Base-by-base conservation (phyloP, 2,113 vertebrate genomes). In the Ginglymostoma cirratum region DNA sequence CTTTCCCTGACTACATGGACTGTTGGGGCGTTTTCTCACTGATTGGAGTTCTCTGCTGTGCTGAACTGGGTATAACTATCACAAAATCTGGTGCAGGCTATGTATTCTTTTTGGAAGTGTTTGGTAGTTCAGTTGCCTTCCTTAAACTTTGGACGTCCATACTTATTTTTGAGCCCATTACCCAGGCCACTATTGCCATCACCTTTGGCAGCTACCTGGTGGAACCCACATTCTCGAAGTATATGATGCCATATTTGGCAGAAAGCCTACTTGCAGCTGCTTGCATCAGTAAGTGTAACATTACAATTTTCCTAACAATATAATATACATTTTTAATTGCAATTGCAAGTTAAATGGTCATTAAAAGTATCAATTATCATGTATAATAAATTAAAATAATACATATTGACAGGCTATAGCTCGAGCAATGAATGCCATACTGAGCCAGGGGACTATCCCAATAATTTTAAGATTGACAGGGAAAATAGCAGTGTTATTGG, bases 161-260 rank as follows among this genome's bases (percentile, higher is more conserved):
- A 86, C 96, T 99, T 95, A 99, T 99, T 85, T 98, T 99, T 65
- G 99, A 99, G 96, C 99, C 99, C 95, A 99, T 99, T n/a, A 97
- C 98, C 96, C 99, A 99, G 97, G 99, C 99, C 0, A 97, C 99
- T 96, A 99, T 99, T 19, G 98, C 99, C 96, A 99, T 99, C 96
- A 99, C 99, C 1, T 99, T 99, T 6, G 99, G 99, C 95, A 99
- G 99, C 97, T 99, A 99, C 97, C 97, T 99, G 96, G 97, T 99
- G 96, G 99, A 99, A 96, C 99, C 99, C 1, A 98, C 98, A 96
- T 99, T 99, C 96, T 98, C 98, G 24, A 98, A 98, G 6, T 99
- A 99, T 85, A 97, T 99, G 83, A 98, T 99, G 15, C 99, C 99
- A 0, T 99, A 99, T 38, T 8, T 96, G 0, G 99, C 98, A 2